phyloP scores from a whole-genome alignment of 2,797 vertebrate genomes.

The Scolopax bukidnonensis region DNA sequence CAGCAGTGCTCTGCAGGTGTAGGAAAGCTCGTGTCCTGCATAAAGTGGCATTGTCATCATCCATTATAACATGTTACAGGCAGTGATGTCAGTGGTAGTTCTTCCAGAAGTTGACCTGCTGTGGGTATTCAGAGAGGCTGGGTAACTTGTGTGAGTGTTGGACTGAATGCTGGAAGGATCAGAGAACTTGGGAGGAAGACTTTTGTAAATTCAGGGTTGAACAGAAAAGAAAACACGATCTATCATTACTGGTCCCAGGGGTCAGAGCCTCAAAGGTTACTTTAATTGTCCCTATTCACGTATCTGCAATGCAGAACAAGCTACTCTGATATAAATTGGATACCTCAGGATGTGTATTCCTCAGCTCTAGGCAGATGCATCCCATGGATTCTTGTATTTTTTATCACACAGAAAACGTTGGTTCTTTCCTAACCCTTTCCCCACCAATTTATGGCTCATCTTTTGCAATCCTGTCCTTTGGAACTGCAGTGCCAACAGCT shows the following conservation, averaged over 20 bases:
- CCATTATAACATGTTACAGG: rapidly evolving
- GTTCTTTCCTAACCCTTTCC: background rate
- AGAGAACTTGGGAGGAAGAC: background rate
- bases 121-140: background rate
- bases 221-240: background rate
- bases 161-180: background rate
- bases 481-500: background rate
- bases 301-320: background rate
- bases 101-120: background rate
- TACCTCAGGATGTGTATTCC: background rate
- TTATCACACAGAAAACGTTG: background rate
- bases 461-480: background rate
- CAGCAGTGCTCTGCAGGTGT: background rate
- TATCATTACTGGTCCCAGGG: background rate
- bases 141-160: rapidly evolving
- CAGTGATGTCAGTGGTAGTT: background rate
- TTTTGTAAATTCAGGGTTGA: background rate
- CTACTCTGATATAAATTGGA: background rate
- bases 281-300: background rate
- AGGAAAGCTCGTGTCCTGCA: background rate
- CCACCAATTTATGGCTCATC: background rate
- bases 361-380: background rate
- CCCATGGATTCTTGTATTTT: background rate
- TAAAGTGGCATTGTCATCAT: background rate
- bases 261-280: background rate